These are phyloP conservation scores for Tupaia chinensis DNA, from an alignment of 2,113 vertebrate genomes.

Conservation along the genomic window DNA sequence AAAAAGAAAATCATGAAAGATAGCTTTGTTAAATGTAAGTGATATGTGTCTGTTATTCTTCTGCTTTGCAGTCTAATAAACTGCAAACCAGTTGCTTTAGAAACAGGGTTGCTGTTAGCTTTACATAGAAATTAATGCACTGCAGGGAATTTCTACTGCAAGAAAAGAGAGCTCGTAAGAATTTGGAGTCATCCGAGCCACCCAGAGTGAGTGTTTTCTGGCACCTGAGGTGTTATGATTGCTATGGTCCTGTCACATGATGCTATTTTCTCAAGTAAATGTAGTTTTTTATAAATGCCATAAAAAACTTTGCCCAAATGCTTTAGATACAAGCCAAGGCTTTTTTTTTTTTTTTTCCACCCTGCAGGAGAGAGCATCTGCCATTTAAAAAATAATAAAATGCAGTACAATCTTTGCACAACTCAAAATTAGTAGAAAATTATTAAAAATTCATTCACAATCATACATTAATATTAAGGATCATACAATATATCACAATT, in stretches of 20 bases:
- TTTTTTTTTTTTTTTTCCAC: background rate
- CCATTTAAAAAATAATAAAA: background rate
- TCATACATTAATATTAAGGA: background rate
- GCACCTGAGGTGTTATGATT: conserved; percentile 83
- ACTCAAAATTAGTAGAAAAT: background rate
- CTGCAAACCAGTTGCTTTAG: conserved; percentile 81
- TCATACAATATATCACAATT: background rate
- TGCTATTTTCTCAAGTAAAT: conserved; percentile 79
- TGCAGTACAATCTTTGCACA: background rate
- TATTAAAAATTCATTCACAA: background rate
- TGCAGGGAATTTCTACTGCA: conserved; percentile 74
- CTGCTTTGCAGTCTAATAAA: conserved; percentile 84
- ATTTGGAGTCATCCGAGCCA: conserved; percentile 80
- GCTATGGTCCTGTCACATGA: conserved; percentile 76
- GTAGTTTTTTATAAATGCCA: conserved; percentile 58
- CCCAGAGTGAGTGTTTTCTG: conserved; percentile 83
- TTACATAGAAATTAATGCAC: conserved; percentile 81
- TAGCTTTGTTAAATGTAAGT: conserved; percentile 83
- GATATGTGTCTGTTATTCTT: conserved; percentile 83
- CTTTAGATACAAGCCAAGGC: background rate
- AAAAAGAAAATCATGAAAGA: conserved; percentile 81
- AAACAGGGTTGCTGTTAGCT: conserved; percentile 78
- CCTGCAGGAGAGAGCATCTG: background rate
- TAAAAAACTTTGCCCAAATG: conserved; percentile 72
- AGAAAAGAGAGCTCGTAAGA: conserved; percentile 79